phyloP scores from a whole-genome alignment of 2,888 invertebrate species.

The Eupithecia subumbrata region DNA sequence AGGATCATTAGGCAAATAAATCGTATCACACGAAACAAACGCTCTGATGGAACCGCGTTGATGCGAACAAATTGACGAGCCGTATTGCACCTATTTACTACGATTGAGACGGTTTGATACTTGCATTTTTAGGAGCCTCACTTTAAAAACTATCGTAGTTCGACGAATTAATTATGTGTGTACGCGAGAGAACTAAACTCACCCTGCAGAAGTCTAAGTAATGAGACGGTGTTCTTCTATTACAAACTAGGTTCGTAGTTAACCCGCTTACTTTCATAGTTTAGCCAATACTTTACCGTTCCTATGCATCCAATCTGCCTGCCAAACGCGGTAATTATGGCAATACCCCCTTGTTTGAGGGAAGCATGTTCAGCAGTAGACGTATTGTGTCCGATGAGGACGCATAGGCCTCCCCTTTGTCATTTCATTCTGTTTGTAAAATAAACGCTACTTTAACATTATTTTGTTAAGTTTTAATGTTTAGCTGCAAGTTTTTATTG shows the following conservation, averaged over 20 bases:
- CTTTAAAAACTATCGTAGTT: too few species aligned
- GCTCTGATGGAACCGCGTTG: constrained; percentile 72
- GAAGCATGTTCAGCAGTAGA: not conserved
- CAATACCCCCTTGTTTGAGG: not conserved
- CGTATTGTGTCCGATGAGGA: too few species aligned
- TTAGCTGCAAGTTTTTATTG: too few species aligned
- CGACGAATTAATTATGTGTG: too few species aligned
- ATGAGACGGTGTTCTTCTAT: not conserved
- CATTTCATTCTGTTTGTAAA: too few species aligned
- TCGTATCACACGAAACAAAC: constrained; percentile 68
- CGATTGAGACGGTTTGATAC: constrained; percentile 57
- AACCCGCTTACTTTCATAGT: not conserved
- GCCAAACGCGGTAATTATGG: not conserved
- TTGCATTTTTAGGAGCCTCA: constrained; percentile 29
- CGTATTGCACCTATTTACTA: constrained; percentile 67
- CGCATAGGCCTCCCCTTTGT: too few species aligned
- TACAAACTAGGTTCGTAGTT: not conserved
- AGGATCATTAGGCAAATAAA: constrained; percentile 47
- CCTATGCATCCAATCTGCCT: not conserved
- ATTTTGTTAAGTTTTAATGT: too few species aligned
- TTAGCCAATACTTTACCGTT: not conserved
- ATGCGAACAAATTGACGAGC: constrained; percentile 77
- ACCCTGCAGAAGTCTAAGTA: not conserved
- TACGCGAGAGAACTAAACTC: not conserved
- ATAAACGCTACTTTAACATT: too few species aligned